Base-by-base conservation (phyloP, 2,797 vertebrate species). In the Choloepus didactylus region DNA sequence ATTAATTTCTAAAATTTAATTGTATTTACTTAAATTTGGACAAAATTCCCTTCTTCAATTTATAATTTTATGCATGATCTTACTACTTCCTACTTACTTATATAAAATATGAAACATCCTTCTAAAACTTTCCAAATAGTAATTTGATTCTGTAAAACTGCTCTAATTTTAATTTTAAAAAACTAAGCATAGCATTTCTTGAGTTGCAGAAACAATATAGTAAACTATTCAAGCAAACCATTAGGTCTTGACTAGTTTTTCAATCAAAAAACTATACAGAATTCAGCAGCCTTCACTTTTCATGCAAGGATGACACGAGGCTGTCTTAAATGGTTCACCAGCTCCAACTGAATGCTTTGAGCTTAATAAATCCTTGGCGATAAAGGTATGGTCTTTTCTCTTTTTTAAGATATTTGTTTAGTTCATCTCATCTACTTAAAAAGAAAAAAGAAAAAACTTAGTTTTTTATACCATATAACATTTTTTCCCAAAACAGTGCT, bases 1-100 rank as follows among this genome's bases (percentile, higher is more conserved):
- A 88, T 80, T 87, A 84, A 51, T 77, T 77, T 96, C 86, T 66
- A 51, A 89, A 88, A 64, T 84, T 89, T 87, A 86, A 82, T 41
- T 62, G 29, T 77, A 27, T 46, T 14, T 59, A 82, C 54, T 92
- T 96, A 59, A 94, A 87, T 80, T 80, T 72, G 49, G 54, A 77
- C 12, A 91, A 80, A 90, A 89, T 73, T 75, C 35, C 35, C 18
- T 38, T 84, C 81, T 96, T 46, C 29, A 86, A 83, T 91, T 73
- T 93, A 69, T 6, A 92, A 90, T n/a, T 89, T 54, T 82, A 54
- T 54, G 11, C 62, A 69, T 67, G 12, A 67, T 31, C 69, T 75
- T 83, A 66, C 35, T 82, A 62, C 12, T 66, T 83, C 5, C n/a
- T 79, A 79, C 27, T 59, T 14, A 8, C 75, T 44, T 49, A 93